These are phyloP conservation scores for Platyscapa corneri DNA, from an alignment of 1,140 invertebrate species.

Conservation along the genomic window DNA sequence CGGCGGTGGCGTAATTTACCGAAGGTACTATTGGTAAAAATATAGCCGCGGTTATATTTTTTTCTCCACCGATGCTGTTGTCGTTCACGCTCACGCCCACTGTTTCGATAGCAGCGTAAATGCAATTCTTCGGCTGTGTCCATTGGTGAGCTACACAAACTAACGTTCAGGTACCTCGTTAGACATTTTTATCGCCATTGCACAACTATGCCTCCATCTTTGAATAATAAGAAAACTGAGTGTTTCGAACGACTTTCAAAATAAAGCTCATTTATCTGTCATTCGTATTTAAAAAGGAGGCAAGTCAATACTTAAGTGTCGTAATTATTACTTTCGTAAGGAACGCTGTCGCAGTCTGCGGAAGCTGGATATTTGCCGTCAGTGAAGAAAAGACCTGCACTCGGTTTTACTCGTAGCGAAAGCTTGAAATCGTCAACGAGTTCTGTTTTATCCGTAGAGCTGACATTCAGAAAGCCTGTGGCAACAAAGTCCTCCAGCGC, in stretches of 20 bases:
- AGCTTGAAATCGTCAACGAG: constrained; percentile 18
- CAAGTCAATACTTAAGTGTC: background rate
- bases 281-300: no score
- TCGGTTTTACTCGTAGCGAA: constrained; percentile 32
- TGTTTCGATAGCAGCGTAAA: constrained; percentile 39
- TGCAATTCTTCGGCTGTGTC: constrained; percentile 30
- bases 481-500: constrained; percentile 42
- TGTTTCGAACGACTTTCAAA: no score
- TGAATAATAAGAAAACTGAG: background rate
- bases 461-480: constrained; percentile 3
- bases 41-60: constrained; percentile 35
- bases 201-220: no score
- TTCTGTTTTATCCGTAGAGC: constrained; percentile 8
- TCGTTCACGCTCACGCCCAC: constrained; percentile 17
- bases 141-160: constrained; percentile 38
- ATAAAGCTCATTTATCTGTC: no score
- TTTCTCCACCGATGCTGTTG: constrained; percentile 26
- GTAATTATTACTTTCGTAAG: constrained; percentile 41
- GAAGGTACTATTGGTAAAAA: constrained; percentile 37
- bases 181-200: background rate
- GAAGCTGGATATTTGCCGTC: constrained; percentile 48
- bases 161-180: constrained; percentile 8
- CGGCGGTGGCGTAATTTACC: constrained; percentile 9
- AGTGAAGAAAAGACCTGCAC: constrained; percentile 34
- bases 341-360: constrained; percentile 40